Base-by-base conservation (phyloP, 2,888 invertebrate species). In the Cheilosia grossa region DNA sequence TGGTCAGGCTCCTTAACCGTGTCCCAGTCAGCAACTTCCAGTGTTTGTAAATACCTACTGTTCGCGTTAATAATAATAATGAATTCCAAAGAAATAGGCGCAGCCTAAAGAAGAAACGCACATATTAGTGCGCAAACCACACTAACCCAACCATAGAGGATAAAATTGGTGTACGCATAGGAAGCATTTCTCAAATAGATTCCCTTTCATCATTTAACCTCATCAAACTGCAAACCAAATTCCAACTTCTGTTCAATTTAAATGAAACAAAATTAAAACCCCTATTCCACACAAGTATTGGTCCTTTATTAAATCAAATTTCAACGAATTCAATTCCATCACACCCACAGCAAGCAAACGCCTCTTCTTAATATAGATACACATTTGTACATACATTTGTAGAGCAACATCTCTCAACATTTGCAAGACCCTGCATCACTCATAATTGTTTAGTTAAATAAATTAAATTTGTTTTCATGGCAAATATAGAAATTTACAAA, bases 341-440 rank as follows among this genome's bases (percentile, higher is more conserved):
- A 33, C 10, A 33, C 0, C 3, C 42, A 42, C 42, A n/a, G 44
- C 7, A 17, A 44, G 44, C 44, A 44, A 44, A 17, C 44, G 17
- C 44, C 44, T 44, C 44, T 44, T n/a, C 44, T 7, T 17, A 37
- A 37, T 37, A 37, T 37, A 13, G 13, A 37, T 37, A 47, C 17
- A 17, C n/a, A 13, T 56, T 37, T 74, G 54, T 54, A 56, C 33
- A 69, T 61, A 72, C 27, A 42, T 9, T 40, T 24, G 4, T n/a
- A 33, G 17, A 37, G 15, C 10, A 44, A 27, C 17, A 51, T 63
- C 24, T 49, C 63, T 44, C 44, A 44, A 21, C 30, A 24, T 33
- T 30, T 51, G 27, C 27, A 51, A 74, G 33, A 75, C 37, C 67
- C 51, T 66, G 40, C 78, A 82, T 82, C 82, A 33, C 58, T 78